Evolutionary conservation across 2,888 invertebrate genomes (phyloP), one percentile per base, ranked within the genome.

Genomic region (Orthosia gothica): DNA sequence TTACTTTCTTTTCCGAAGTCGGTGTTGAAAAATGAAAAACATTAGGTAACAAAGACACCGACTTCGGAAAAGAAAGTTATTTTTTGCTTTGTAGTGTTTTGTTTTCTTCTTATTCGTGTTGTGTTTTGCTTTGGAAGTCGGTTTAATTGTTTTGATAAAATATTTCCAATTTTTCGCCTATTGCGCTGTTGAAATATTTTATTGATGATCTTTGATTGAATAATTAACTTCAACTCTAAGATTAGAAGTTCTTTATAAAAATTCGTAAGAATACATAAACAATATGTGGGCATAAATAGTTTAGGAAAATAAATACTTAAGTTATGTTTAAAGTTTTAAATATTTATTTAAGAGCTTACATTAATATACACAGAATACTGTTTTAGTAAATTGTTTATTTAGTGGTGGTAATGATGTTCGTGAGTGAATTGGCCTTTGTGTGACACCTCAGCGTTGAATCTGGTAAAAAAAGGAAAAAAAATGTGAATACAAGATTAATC

Each of bases 361-460:
- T 78, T 78, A 83, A 61, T 74, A 47, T 81, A 76, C 74, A 58
- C 4, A 50, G 45, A 26, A 20, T 40, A 81, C 55, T 70, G 71
- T 66, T 68, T 57, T 23, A 72, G 55, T 79, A 0, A 64, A 32
- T 20, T 47, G 40, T 62, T 47, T 75, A 79, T 57, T 83, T 82
- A 89, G 55, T 90, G 86, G 61, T 89, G 86, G 58, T 89, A 82
- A 15, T 90, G 86, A 58, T 89, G 85, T 67, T 86, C 79, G 65
- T 97, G 96, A 50, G 92, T 91, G 15, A 93, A 92, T 2, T 92
- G 91, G 18, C 93, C 95, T 66, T 93, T 91, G 83, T 96, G 95
- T 72, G 93, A 95, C 7, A 97, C 97, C n/a, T 96, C 92, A 1
- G 97, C 97, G 81, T 95, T 96, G 89, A 97, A 97, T 69, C 97